Conservation (phyloP, 1,140 invertebrate species). For the Batillaria attramentaria region DNA sequence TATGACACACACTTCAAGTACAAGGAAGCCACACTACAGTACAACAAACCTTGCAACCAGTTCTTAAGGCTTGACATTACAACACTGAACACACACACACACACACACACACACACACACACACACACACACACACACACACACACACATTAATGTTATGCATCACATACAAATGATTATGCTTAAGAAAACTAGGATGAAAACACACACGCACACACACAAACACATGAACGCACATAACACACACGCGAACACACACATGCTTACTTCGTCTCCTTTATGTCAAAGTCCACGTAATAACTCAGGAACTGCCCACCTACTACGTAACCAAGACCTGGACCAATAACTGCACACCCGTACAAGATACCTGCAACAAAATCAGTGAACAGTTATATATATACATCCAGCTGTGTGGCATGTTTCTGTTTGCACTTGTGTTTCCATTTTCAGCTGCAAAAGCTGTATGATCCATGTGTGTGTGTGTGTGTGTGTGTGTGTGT, state of each 20-base stretch:
- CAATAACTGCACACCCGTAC: slow-evolving; percentile 94
- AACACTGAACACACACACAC: no score
- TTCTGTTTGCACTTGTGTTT: background rate
- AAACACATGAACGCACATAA: background rate
- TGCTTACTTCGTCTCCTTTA: slow-evolving; percentile 62
- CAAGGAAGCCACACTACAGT: no score
- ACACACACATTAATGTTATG: background rate
- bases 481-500: no score
- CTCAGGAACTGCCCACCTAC: slow-evolving; percentile 87
- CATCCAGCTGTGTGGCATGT: background rate
- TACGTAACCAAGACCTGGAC: slow-evolving; percentile 91
- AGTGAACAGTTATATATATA: background rate
- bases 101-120: no score
- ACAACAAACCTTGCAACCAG: no score
- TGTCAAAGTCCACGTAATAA: slow-evolving; percentile 88
- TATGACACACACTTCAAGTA: no score
- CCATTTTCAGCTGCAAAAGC: background rate
- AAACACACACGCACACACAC: background rate
- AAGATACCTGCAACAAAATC: slow-evolving; percentile 59
- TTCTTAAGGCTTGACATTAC: no score
- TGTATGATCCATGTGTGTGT: background rate
- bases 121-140: slow-evolving; percentile 1
- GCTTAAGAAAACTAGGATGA: background rate
- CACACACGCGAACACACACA: background rate
- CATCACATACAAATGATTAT: no score